Percentiles rank a stretch among this genome's conserved stretches.
These are phyloP conservation scores for Rafetus swinhoei DNA, from an alignment of 2,113 vertebrate genomes.

Conservation along the genomic window DNA sequence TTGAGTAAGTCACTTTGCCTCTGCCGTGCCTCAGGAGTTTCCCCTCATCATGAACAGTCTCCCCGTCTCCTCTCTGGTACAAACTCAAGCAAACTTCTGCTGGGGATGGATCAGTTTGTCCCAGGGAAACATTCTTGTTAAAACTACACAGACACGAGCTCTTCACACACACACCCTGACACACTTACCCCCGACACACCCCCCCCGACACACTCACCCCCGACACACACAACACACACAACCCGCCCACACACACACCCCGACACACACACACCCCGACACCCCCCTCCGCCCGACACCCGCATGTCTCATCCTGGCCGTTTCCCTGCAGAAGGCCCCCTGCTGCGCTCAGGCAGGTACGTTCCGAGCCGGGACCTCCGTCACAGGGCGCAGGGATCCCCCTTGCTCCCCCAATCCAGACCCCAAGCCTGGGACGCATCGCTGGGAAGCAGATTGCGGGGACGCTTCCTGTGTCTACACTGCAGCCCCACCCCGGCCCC, in stretches of 20 bases:
- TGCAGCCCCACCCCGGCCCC: not conserved
- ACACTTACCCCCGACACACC: no score
- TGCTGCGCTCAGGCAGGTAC: not conserved
- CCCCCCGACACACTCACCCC: no score
- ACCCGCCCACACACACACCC: no score
- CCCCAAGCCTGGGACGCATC: not conserved
- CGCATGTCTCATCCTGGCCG: not conserved
- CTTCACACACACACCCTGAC: no score
- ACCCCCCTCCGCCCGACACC: no score
- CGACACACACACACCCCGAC: no score
- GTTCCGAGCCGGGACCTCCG: not conserved
- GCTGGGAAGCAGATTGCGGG: not conserved
- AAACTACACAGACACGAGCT: not conserved
- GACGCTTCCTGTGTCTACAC: no score
- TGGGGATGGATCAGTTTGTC: not conserved
- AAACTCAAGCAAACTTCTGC: not conserved
- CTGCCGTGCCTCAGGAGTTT: not conserved
- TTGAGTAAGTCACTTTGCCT: not conserved
- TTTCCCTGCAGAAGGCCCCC: not conserved
- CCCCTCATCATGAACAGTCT: not conserved
- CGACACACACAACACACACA: no score
- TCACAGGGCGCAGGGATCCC: not conserved
- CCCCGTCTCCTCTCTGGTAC: not conserved
- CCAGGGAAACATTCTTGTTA: not conserved
- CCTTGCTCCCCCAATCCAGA: not conserved